Percentiles rank a stretch among this genome's conserved stretches.
Evolutionary conservation across 2,113 vertebrate genomes (phyloP).

Genomic region (Clarias gariepinus): DNA sequence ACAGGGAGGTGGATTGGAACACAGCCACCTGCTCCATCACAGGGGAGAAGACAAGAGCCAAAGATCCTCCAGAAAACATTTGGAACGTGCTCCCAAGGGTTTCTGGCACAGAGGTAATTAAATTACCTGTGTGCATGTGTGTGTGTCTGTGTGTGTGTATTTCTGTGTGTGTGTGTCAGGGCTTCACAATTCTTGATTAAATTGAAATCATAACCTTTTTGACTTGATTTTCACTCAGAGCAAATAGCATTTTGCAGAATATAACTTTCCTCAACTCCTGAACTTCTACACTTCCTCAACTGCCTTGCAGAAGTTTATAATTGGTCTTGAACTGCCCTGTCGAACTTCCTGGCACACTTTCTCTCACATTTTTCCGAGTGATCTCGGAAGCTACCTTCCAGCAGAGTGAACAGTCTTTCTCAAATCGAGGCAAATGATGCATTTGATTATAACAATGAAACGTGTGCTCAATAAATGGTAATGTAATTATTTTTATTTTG

Average conservation of each 20-base stretch:
- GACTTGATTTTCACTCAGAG: neutral
- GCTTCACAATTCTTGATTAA: neutral
- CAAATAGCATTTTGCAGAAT: neutral
- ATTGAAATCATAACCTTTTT: neutral
- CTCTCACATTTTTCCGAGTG: neutral
- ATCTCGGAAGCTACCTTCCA: neutral
- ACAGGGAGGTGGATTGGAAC: slow-evolving; percentile 48
- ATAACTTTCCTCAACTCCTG: neutral
- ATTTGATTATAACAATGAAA: neutral
- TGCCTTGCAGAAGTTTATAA: neutral
- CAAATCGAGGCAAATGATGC: neutral
- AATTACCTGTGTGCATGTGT: slow-evolving; percentile 46
- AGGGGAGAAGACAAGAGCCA: slow-evolving; percentile 47
- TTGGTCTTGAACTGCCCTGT: neutral
- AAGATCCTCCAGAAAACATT: slow-evolving; percentile 55
- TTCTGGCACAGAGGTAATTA: slow-evolving; percentile 48
- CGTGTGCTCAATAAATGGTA: neutral
- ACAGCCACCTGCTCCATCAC: slow-evolving; percentile 52
- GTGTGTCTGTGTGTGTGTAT: slow-evolving; percentile 5
- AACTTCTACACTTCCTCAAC: neutral
- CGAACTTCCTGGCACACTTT: neutral
- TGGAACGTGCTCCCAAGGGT: slow-evolving; percentile 47
- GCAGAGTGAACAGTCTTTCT: neutral
- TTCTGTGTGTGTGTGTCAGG: neutral
- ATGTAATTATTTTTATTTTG: no score